Conservation (phyloP, 2,113 vertebrate species). For the Bungarus multicinctus region DNA sequence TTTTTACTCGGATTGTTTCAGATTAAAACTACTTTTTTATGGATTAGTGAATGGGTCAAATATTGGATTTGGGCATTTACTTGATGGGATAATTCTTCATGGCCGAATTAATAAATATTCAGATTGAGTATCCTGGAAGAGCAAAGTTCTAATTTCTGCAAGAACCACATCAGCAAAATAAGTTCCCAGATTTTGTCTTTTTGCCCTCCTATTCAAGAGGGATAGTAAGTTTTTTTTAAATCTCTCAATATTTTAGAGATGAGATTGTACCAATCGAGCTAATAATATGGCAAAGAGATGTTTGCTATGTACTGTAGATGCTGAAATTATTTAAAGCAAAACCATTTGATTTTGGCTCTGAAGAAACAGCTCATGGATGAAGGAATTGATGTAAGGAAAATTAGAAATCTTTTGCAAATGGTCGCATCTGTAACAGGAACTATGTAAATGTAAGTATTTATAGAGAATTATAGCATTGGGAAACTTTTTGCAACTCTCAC, state of each 20-base stretch:
- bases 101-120: not conserved
- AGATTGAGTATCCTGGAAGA: not conserved
- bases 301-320: not conserved
- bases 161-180: not conserved
- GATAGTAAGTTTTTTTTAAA: not conserved
- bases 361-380: not conserved
- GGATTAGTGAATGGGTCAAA: not conserved
- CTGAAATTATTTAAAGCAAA: not conserved
- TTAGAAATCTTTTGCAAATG: conserved; percentile 9
- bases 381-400: not conserved
- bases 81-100: not conserved
- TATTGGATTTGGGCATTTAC: not conserved
- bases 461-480: not conserved
- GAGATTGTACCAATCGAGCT: not conserved
- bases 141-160: not conserved
- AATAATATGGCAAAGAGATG: not conserved
- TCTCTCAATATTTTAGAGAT: not conserved
- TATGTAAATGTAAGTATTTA: not conserved
- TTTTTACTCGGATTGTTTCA: not conserved
- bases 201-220: not conserved
- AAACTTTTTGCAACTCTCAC: rapidly evolving
- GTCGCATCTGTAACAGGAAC: not conserved
- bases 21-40: not conserved
- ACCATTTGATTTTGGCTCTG: not conserved
- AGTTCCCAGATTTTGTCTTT: not conserved